Percentiles rank a stretch among this genome's conserved stretches.
Conservation (phyloP, 2,113 vertebrate genomes). For the Tragelaphus buxtoni region DNA sequence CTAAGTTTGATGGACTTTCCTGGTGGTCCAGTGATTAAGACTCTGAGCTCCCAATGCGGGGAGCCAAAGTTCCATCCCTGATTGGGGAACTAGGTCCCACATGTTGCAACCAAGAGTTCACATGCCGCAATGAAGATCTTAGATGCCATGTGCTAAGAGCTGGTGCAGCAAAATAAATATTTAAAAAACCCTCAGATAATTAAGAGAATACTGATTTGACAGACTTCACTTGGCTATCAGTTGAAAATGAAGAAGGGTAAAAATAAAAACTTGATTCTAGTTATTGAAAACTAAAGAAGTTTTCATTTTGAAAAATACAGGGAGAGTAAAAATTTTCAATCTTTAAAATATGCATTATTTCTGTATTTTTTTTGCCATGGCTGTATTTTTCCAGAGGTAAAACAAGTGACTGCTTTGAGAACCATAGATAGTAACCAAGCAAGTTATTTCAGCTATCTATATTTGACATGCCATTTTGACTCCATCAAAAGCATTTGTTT, state of each 20-base stretch:
- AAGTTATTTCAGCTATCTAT: constrained; percentile 20
- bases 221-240: not conserved
- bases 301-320: not conserved
- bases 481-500: not conserved
- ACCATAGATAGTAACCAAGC: not conserved
- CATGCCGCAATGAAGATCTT: accelerated
- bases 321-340: not conserved
- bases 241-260: not conserved
- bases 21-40: not conserved
- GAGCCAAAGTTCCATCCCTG: not conserved
- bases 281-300: not conserved
- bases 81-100: not conserved
- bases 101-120: not conserved
- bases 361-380: not conserved
- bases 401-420: constrained; percentile 26
- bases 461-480: not conserved
- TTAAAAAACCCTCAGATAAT: not conserved
- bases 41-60: not conserved
- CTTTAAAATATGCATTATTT: not conserved
- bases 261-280: not conserved
- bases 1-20: not conserved
- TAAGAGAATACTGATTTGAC: not conserved
- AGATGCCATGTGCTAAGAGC: not conserved
- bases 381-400: not conserved
- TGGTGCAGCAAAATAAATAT: not conserved